These are phyloP conservation scores for Protonemura montana DNA, from an alignment of 2,888 invertebrate species.

Conservation along the genomic window DNA sequence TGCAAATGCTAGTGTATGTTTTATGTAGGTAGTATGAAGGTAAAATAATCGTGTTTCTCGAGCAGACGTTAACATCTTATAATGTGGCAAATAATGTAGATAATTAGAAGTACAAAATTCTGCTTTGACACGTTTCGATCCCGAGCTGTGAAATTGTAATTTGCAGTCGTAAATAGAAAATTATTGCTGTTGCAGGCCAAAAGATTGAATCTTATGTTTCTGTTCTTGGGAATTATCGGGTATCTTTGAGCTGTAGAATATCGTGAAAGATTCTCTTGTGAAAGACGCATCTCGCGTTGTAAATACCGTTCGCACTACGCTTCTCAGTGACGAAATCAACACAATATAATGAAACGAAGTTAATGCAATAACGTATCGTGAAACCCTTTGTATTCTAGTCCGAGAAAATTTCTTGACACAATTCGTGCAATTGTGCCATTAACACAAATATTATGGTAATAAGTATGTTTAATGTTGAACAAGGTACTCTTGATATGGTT, in stretches of 20 bases:
- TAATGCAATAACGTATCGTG: neutral
- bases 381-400: constrained; percentile 29
- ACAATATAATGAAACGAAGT: neutral
- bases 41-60: too few relatives aligned
- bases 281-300: neutral
- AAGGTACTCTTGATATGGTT: neutral
- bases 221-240: too few relatives aligned
- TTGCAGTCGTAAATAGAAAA: too few relatives aligned
- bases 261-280: neutral
- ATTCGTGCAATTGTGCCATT: constrained; percentile 20
- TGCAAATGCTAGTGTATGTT: neutral
- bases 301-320: constrained; percentile 1
- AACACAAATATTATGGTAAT: neutral
- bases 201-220: too few relatives aligned
- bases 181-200: too few relatives aligned
- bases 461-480: neutral
- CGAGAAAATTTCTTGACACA: constrained; percentile 16
- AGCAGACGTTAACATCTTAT: too few relatives aligned
- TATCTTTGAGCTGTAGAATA: neutral
- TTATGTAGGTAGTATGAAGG: neutral
- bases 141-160: too few relatives aligned
- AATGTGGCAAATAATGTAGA: too few relatives aligned
- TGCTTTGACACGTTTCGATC: too few relatives aligned
- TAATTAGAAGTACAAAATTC: too few relatives aligned
- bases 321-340: neutral